Base-by-base conservation (phyloP, 2,113 vertebrate genomes). In the Tragulus kanchil region DNA sequence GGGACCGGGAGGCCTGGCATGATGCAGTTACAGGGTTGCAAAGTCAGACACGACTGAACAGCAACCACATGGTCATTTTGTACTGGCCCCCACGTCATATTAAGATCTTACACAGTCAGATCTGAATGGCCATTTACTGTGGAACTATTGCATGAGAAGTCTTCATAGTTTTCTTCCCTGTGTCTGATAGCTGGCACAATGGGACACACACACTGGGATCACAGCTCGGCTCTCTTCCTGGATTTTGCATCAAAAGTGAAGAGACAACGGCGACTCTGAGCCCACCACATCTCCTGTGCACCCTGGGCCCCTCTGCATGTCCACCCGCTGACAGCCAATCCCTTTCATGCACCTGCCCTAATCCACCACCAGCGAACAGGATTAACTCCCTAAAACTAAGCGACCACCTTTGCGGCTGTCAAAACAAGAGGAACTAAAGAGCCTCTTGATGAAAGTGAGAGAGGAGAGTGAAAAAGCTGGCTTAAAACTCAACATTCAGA, bases 131-230 rank as follows among this genome's bases (percentile, higher is more conserved):
- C n/a, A 2, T n/a, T 15, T n/a, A 13, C 1, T 9, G 25, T 4
- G 42, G 42, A 15, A 19, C 50, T 17, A 13, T 8, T 5, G 23
- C 50, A 8, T 1, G 11, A 13, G 31, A 8, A 21, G 8, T 9
- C 69, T 71, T 26, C 11, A 0, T 8, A 1, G 0, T 25, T 45
- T 3, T 62, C n/a, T 48, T 28, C 23, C 56, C 83, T 3, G 8
- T 23, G 12, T 8, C 28, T 42, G 28, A 26, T 7, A n/a, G 31
- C 48, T 14, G 15, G 7, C n/a, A 3, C 6, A 8, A 15, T 0
- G 8, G 36, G 23, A 8, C 0, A 1, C 10, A 16, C 0, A 2
- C 0, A 1, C 0, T 2, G n/a, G 59, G 19, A n/a, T 14, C 9
- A 48, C 3, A 14, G 1, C 1, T 14, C 9, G 36, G 8, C 36